Conservation (phyloP, 2,113 vertebrate species). For the Genyomyrus donnyi region DNA sequence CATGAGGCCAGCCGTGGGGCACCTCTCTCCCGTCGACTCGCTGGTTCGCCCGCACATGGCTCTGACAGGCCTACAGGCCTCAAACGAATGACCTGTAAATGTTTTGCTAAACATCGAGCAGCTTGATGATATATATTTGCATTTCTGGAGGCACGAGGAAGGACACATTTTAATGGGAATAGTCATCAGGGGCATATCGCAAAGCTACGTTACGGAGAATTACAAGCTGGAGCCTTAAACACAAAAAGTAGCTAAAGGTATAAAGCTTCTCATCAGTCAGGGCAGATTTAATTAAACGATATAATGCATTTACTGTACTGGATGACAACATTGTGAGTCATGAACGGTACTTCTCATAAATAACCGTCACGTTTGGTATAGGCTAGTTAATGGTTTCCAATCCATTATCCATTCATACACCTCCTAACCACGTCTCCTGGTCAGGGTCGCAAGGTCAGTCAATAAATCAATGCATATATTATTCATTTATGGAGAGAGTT, state of each 20-base stretch:
- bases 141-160: not conserved
- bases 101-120: not conserved
- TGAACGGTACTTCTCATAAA: not conserved
- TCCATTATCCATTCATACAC: not conserved
- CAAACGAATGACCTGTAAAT: not conserved
- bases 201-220: not conserved
- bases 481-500: not conserved
- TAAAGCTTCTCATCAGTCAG: not conserved
- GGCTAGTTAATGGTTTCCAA: not conserved
- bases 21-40: too few species aligned
- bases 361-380: not conserved
- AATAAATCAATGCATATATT: not conserved
- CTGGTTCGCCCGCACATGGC: not conserved
- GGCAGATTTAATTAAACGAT: not conserved
- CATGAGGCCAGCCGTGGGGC: too few species aligned
- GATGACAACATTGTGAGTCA: not conserved
- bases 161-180: not conserved
- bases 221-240: conserved; percentile 31
- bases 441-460: not conserved
- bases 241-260: not conserved
- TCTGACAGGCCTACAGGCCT: not conserved
- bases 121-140: not conserved
- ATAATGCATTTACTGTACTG: not conserved
- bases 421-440: not conserved
- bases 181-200: not conserved